Evolutionary conservation across 2,888 invertebrate species (phyloP).

Genomic region (Drosophila nigricruria): DNA sequence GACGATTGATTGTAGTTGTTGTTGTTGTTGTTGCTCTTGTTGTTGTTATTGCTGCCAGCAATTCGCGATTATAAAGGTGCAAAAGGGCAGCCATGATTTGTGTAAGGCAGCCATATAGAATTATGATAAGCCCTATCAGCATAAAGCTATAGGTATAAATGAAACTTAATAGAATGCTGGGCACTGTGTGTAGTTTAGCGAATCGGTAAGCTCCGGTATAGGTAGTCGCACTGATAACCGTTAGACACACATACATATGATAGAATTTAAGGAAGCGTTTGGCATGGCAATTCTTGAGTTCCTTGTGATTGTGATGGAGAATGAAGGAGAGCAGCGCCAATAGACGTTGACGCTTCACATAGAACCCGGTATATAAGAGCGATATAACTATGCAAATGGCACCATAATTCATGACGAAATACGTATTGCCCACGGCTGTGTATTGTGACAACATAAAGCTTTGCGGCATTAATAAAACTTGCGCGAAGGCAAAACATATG

Average conservation of each 20-base stretch:
- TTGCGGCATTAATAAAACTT: constrained; percentile 18
- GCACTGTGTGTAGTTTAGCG: not conserved
- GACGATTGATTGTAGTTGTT: constrained; percentile 22
- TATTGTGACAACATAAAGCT: constrained; percentile 29
- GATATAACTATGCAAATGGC: constrained; percentile 55
- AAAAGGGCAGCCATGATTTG: constrained; percentile 54
- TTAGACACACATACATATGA: constrained; percentile 35
- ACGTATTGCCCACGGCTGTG: constrained; percentile 64
- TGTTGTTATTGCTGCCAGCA: constrained; percentile 17
- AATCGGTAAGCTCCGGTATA: constrained; percentile 6
- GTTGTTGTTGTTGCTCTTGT: not conserved
- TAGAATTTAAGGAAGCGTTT: constrained; percentile 36
- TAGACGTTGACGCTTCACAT: constrained; percentile 37
- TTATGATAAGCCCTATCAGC: constrained; percentile 58
- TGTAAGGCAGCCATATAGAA: constrained; percentile 57
- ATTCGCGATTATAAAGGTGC: constrained; percentile 50
- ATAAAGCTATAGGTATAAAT: constrained; percentile 45
- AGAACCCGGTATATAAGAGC: constrained; percentile 55
- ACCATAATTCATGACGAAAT: constrained; percentile 42
- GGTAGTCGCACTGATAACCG: not conserved
- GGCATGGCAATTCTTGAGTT: constrained; percentile 31
- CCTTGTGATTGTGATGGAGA: constrained; percentile 43
- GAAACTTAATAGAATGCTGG: constrained; percentile 20
- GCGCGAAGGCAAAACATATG: constrained; percentile 37
- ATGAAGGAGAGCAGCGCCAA: constrained; percentile 44